Conservation (phyloP, 2,113 vertebrate genomes). For the Esox niger region DNA sequence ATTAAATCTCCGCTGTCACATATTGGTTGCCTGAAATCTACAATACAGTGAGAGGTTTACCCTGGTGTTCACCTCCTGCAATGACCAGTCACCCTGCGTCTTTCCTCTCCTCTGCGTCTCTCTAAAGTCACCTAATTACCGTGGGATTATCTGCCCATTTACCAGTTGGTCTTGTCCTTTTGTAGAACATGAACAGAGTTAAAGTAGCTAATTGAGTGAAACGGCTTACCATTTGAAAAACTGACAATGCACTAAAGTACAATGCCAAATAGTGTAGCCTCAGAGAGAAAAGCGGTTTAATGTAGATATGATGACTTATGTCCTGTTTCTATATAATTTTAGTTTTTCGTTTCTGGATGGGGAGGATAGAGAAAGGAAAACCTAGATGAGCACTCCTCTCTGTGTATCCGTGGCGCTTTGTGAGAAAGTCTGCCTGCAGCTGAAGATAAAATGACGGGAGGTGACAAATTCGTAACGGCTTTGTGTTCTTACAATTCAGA, state of each 20-base stretch:
- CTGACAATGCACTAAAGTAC: constrained; percentile 25
- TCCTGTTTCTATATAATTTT: constrained; percentile 61
- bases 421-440: constrained; percentile 61
- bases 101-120: constrained; percentile 39
- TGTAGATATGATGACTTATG: constrained; percentile 55
- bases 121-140: constrained; percentile 62
- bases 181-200: constrained; percentile 62
- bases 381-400: constrained; percentile 46
- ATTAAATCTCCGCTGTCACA: constrained; percentile 41
- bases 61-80: constrained; percentile 10
- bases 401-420: constrained; percentile 37
- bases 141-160: constrained; percentile 62
- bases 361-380: constrained; percentile 29
- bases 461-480: constrained; percentile 72
- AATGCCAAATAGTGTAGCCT: constrained; percentile 43
- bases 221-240: constrained; percentile 52
- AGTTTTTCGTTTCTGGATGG: constrained; percentile 44
- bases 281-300: constrained; percentile 62
- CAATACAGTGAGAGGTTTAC: constrained; percentile 17
- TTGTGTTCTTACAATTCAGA: constrained; percentile 68
- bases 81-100: constrained; percentile 31
- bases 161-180: constrained; percentile 57
- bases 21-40: constrained; percentile 39
- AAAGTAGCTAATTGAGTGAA: constrained; percentile 67
- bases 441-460: constrained; percentile 71